Percentiles rank a stretch among this genome's conserved stretches.
Evolutionary conservation across 2,888 invertebrate species (phyloP).

Genomic region (Bugulina stolonifera): DNA sequence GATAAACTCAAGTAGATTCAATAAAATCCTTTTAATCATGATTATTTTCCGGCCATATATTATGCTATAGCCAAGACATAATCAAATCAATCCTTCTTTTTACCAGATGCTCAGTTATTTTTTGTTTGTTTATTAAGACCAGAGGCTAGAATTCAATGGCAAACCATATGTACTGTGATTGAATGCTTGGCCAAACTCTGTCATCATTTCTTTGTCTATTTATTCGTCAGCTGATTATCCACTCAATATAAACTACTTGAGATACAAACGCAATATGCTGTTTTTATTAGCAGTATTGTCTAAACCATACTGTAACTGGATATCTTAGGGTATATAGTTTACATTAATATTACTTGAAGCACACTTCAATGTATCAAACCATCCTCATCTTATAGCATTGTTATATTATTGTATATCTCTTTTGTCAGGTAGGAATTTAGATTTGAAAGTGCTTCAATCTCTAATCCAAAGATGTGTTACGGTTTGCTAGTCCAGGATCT

Average conservation of each 20-base stretch:
- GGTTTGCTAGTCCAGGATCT: background rate
- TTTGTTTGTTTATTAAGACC: slow-evolving; percentile 24
- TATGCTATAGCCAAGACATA: background rate
- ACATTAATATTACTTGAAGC: background rate
- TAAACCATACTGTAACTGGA: slow-evolving; percentile 14
- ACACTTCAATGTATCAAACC: background rate
- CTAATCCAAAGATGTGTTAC: background rate
- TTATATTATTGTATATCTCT: background rate
- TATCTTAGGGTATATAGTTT: background rate
- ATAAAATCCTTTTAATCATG: slow-evolving; percentile 14
- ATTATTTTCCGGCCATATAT: background rate
- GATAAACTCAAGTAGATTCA: background rate
- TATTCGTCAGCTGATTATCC: background rate
- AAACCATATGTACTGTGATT: background rate
- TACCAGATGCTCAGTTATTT: slow-evolving; percentile 23
- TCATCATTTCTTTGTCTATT: slow-evolving; percentile 4
- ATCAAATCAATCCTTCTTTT: background rate
- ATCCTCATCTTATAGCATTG: background rate
- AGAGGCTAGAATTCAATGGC: background rate
- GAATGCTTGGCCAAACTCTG: slow-evolving; percentile 16
- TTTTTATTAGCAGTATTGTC: background rate
- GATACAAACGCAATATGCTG: slow-evolving; percentile 21
- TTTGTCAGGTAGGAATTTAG: slow-evolving; percentile 20
- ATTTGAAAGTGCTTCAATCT: background rate
- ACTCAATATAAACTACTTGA: slow-evolving; percentile 11